phyloP scores from a whole-genome alignment of 2,888 invertebrate genomes.

The Chrysopilus asiliformis region DNA sequence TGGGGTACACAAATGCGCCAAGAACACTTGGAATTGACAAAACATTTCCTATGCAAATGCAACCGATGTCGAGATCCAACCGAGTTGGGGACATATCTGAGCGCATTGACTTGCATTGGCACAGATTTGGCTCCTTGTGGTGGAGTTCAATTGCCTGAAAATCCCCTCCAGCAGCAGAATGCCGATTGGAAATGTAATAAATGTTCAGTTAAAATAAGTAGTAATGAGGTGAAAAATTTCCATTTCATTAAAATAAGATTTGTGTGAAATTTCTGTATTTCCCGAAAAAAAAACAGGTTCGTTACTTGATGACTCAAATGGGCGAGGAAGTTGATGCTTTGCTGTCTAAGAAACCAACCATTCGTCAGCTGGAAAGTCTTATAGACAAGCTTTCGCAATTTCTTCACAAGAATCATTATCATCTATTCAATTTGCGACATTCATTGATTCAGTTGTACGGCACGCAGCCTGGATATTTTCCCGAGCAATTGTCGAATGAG shows the following conservation, averaged over 20 bases:
- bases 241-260: background rate
- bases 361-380: slow-evolving; percentile 47
- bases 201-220: slow-evolving; percentile 51
- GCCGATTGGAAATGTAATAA: slow-evolving; percentile 65
- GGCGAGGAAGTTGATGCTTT: slow-evolving; percentile 61
- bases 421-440: slow-evolving; percentile 68
- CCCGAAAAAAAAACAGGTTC: too few relatives aligned
- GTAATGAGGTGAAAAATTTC: slow-evolving; percentile 48
- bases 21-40: slow-evolving; percentile 62
- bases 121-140: slow-evolving; percentile 43
- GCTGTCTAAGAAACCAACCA: slow-evolving; percentile 40
- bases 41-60: slow-evolving; percentile 66
- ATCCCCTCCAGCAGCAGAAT: slow-evolving; percentile 50
- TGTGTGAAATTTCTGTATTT: background rate
- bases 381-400: slow-evolving; percentile 56
- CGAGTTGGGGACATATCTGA: slow-evolving; percentile 59
- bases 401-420: slow-evolving; percentile 74
- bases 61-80: slow-evolving; percentile 65
- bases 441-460: slow-evolving; percentile 69
- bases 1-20: slow-evolving; percentile 75
- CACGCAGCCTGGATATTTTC: slow-evolving; percentile 46
- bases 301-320: slow-evolving; percentile 53
- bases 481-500: slow-evolving; percentile 42
- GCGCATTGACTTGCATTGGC: slow-evolving; percentile 33
- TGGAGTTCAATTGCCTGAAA: slow-evolving; percentile 54